phyloP scores from a whole-genome alignment of 2,888 invertebrate species.

The Mythimna albipuncta region DNA sequence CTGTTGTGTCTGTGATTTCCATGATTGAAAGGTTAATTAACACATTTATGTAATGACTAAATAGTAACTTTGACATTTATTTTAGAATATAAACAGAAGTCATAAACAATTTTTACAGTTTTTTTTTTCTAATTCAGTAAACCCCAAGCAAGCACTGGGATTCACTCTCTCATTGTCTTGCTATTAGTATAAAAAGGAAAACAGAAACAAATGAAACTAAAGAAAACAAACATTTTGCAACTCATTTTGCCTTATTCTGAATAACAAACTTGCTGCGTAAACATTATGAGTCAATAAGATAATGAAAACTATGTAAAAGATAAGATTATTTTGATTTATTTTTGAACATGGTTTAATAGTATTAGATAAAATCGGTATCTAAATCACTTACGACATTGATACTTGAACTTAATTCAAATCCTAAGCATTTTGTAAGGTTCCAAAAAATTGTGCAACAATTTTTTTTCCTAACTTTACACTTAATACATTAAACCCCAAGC shows the following conservation, averaged over 20 bases:
- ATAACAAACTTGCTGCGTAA: constrained; percentile 8
- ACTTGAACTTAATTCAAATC: neutral
- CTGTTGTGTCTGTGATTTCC: too few species aligned
- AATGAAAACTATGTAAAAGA: constrained; percentile 38
- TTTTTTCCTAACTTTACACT: neutral
- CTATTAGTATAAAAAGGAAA: too few species aligned
- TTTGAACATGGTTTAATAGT: constrained; percentile 12
- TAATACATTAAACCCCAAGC: too few species aligned
- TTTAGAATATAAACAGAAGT: neutral
- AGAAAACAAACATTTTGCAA: neutral
- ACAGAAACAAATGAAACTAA: too few species aligned
- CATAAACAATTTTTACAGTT: too few species aligned
- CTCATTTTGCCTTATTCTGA: neutral
- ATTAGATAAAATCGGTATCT: constrained; percentile 5
- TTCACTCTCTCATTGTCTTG: too few species aligned
- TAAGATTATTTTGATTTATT: constrained; percentile 50
- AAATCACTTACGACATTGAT: neutral
- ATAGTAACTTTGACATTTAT: neutral
- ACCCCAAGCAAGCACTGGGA: too few species aligned
- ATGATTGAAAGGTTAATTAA: too few species aligned
- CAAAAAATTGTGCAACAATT: neutral
- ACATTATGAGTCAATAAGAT: constrained; percentile 39
- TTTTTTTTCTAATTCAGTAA: too few species aligned
- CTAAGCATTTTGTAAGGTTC: neutral
- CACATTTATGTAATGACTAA: too few species aligned